Percentiles rank a stretch among this genome's conserved stretches.
Conservation (phyloP, 2,113 vertebrate species). For the Pseudonaja textilis region DNA sequence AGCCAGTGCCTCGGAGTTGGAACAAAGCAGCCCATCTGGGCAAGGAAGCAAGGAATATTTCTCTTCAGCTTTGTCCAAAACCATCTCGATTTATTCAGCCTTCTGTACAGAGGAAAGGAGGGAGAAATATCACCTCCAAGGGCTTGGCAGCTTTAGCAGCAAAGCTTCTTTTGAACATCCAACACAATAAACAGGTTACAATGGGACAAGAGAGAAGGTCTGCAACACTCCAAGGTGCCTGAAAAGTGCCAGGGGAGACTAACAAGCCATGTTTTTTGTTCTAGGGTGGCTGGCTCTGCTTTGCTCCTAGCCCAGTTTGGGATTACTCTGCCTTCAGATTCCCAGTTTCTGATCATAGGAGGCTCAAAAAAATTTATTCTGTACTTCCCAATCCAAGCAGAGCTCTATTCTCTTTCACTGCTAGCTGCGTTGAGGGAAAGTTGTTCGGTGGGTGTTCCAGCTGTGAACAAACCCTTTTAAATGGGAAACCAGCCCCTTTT, state of each 20-base stretch:
- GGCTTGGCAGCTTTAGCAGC: constrained; percentile 31
- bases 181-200: constrained; percentile 4
- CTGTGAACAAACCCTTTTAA: background rate
- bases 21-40: constrained; percentile 62
- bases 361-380: background rate
- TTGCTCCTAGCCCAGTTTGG: background rate
- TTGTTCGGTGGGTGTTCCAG: background rate
- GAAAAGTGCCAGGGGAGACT: background rate
- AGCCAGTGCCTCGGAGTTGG: constrained; percentile 55
- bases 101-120: background rate
- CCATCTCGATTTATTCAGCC: constrained; percentile 47
- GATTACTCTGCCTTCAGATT: background rate
- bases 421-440: background rate
- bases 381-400: background rate
- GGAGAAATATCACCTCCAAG: background rate
- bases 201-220: background rate
- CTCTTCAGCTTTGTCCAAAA: constrained; percentile 53
- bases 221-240: background rate
- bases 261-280: background rate
- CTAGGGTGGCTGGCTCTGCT: background rate
- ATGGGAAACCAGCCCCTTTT: background rate
- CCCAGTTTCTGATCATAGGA: background rate
- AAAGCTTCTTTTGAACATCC: background rate
- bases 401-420: background rate
- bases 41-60: constrained; percentile 62